Conservation (phyloP, 2,888 invertebrate genomes). For the Ichneumoninae sp. region DNA sequence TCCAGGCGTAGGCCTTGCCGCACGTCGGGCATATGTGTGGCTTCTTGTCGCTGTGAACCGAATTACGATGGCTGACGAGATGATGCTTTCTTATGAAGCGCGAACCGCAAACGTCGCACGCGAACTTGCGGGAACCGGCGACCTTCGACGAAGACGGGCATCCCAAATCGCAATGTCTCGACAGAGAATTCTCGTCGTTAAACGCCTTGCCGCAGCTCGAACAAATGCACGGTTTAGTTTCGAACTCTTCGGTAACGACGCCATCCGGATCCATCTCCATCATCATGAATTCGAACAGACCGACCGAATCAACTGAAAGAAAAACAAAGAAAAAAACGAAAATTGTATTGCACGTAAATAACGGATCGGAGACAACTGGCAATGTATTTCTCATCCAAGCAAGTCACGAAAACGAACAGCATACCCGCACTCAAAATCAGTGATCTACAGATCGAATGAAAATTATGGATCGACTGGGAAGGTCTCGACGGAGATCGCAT, state of each 20-base stretch:
- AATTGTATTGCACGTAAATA: neutral
- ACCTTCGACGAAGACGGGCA: slow-evolving; percentile 56
- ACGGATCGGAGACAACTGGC: neutral
- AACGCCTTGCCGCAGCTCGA: slow-evolving; percentile 66
- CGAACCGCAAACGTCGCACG: slow-evolving; percentile 80
- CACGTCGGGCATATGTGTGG: slow-evolving; percentile 79
- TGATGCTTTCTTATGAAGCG: slow-evolving; percentile 80
- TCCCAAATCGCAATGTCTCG: slow-evolving; percentile 66
- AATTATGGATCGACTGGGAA: neutral
- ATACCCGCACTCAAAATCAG: neutral
- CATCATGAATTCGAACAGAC: neutral
- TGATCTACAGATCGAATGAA: neutral
- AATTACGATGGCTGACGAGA: slow-evolving; percentile 75
- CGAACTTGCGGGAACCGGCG: slow-evolving; percentile 26
- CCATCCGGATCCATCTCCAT: slow-evolving; percentile 21
- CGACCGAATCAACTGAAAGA: neutral
- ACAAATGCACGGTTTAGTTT: slow-evolving; percentile 6
- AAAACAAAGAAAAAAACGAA: neutral
- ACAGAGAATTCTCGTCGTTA: slow-evolving; percentile 58
- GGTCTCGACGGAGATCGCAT: neutral
- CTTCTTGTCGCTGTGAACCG: slow-evolving; percentile 54
- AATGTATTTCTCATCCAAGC: neutral
- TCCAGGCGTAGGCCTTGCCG: slow-evolving; percentile 81
- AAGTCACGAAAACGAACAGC: neutral
- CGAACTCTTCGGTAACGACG: neutral